Conservation (phyloP, 2,888 invertebrate species). For the Dugesia japonica region DNA sequence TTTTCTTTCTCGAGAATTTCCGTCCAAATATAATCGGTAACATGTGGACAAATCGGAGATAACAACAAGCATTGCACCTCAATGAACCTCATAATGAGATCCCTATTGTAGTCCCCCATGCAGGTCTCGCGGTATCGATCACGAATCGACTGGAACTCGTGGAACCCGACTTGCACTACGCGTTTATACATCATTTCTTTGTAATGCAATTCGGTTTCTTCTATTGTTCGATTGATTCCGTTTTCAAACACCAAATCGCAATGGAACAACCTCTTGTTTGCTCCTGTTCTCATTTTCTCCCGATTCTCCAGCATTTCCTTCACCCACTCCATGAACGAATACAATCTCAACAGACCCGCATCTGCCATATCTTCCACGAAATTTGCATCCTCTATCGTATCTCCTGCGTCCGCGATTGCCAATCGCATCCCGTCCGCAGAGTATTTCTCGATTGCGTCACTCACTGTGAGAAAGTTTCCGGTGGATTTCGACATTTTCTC, state of each 20-base stretch:
- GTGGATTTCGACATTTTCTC: constrained; percentile 86
- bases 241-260: constrained; percentile 69
- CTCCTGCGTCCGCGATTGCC: constrained; percentile 82
- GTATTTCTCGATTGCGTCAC: constrained; percentile 74
- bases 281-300: constrained; percentile 52
- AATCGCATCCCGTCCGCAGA: constrained; percentile 78
- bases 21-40: constrained; percentile 80
- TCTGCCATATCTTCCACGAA: constrained; percentile 85
- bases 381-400: constrained; percentile 93
- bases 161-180: constrained; percentile 76
- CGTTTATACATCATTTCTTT: constrained; percentile 81
- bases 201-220: constrained; percentile 67
- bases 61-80: constrained; percentile 70
- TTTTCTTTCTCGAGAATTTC: constrained; percentile 64
- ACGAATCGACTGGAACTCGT: constrained; percentile 70
- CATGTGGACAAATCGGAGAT: constrained; percentile 87
- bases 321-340: constrained; percentile 87
- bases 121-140: constrained; percentile 85
- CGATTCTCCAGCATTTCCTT: constrained; percentile 54
- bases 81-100: constrained; percentile 66
- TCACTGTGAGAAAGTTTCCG: constrained; percentile 82
- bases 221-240: constrained; percentile 73
- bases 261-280: constrained; percentile 55
- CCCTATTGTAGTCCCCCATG: constrained; percentile 59
- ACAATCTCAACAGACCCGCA: constrained; percentile 74